Base-by-base conservation (phyloP, 2,797 vertebrate species). In the Myiotriccus ornatus region DNA sequence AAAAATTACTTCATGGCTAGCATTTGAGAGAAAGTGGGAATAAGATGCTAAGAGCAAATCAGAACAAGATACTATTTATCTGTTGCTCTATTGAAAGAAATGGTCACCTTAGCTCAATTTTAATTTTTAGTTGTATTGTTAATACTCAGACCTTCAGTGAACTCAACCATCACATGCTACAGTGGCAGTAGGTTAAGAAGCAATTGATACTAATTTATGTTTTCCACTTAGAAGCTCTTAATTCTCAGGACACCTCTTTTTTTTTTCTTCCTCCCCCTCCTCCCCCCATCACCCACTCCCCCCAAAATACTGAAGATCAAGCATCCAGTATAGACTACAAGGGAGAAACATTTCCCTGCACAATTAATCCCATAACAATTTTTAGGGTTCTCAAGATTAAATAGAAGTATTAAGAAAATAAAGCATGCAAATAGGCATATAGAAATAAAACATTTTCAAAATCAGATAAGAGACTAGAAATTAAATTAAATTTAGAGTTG, bases 321-420 rank as follows among this genome's bases (percentile, higher is more conserved):
- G 35, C 77, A 73, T 88, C 90, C 81, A n/a, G 52, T 83, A 92
- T 95, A 89, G 22, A 63, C 59, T 92, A 25, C 83, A 88, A 90
- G 37, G 50, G 65, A 96, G 70, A 94, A 96, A 80, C 70, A 94
- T 91, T 92, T 96, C 67, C 70, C 49, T 77, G 76, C 81, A 93
- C 89, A 97, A 94, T 98, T 97, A 97, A 94, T 91, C 90, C 67
- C 50, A 87, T 93, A 95, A 96, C 93, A 71, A 95, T 92, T 96
- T 96, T 94, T 94, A 94, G 23, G 15, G 15, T 93, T 96, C 64
- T 97, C 22, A 37, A 94, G 81, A 96, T 96, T 96, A 95, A 97
- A 92, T 69, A 95, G 95, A 95, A 76, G 39, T 96, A 95, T 97
- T 89, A 92, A 92, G 70, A 47, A 95, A 97, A 97, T 94, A 96